A percentile compares a stretch with the other conserved stretches of the same genome.
Evolutionary conservation across 2,797 vertebrate genomes (phyloP).

Genomic region (Pseudochromis fuscus): DNA sequence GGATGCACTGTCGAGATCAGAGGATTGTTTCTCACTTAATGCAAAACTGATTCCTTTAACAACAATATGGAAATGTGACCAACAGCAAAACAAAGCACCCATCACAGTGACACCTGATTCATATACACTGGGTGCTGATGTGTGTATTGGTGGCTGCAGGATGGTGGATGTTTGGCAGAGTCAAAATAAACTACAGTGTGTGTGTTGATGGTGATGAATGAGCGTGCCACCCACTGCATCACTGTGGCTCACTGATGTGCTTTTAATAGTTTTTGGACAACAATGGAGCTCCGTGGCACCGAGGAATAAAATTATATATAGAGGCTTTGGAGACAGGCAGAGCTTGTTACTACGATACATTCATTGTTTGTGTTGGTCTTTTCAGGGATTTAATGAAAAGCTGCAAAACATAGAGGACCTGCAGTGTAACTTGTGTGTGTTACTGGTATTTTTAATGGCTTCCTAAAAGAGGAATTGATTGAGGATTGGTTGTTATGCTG

Average conservation of each 20-base stretch:
- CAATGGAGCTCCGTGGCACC: not conserved
- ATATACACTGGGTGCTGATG: not conserved
- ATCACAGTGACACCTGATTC: not conserved
- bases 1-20: too few relatives aligned
- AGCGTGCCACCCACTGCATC: not conserved
- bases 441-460: not conserved
- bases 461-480: slow-evolving; percentile 34
- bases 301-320: not conserved
- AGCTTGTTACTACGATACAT: not conserved
- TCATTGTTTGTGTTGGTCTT: not conserved
- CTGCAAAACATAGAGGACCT: too few relatives aligned
- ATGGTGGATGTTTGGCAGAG: too few relatives aligned
- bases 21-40: too few relatives aligned
- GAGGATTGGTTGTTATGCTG: slow-evolving; percentile 10
- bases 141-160: not conserved
- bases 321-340: not conserved
- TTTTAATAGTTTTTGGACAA: slow-evolving; percentile 14
- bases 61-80: too few relatives aligned
- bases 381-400: not conserved
- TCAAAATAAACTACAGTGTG: not conserved
- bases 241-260: slow-evolving; percentile 2
- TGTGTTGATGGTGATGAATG: not conserved
- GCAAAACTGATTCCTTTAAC: too few relatives aligned
- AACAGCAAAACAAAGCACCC: too few relatives aligned
- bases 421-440: too few relatives aligned